Conservation (phyloP, 2,113 vertebrate species). For the Macquaria ambigua region DNA sequence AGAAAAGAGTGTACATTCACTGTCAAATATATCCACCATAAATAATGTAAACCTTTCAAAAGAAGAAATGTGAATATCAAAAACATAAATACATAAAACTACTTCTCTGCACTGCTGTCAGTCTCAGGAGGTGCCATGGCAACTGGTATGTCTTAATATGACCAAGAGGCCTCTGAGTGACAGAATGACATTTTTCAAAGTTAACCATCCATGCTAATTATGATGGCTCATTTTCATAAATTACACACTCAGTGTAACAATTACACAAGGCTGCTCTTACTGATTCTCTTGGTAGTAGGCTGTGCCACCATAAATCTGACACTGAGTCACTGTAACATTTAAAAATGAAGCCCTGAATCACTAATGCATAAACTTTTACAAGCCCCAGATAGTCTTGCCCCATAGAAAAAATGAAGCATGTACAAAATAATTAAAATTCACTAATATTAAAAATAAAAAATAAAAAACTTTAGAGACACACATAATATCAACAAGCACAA, state of each 20-base stretch:
- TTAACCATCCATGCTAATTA: conserved; percentile 58
- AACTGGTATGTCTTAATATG: conserved; percentile 30
- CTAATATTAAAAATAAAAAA: conserved; percentile 29
- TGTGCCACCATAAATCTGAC: conserved; percentile 46
- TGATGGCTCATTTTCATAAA: conserved; percentile 64
- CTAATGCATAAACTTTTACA: conserved; percentile 37
- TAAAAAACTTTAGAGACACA: conserved; percentile 47
- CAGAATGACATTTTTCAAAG: conserved; percentile 40
- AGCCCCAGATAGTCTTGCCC: conserved; percentile 42
- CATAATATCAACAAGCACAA: conserved; percentile 75
- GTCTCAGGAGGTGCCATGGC: conserved; percentile 17
- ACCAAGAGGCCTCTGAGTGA: conserved; percentile 55
- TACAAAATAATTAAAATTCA: conserved; percentile 20
- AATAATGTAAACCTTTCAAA: conserved; percentile 61
- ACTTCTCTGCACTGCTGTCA: conserved; percentile 43
- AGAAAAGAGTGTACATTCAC: conserved; percentile 74
- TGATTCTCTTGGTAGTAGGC: conserved; percentile 42
- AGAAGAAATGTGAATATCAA: conserved; percentile 52
- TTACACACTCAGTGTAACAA: conserved; percentile 64
- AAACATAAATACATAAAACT: conserved; percentile 44
- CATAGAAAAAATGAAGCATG: conserved; percentile 14
- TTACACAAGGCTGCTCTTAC: conserved; percentile 36
- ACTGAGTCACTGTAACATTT: conserved; percentile 54
- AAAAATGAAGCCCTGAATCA: conserved; percentile 57
- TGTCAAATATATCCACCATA: conserved; percentile 72